These are phyloP conservation scores for Anguilla marmorata DNA, from an alignment of 2,797 vertebrate genomes.

Conservation along the genomic window DNA sequence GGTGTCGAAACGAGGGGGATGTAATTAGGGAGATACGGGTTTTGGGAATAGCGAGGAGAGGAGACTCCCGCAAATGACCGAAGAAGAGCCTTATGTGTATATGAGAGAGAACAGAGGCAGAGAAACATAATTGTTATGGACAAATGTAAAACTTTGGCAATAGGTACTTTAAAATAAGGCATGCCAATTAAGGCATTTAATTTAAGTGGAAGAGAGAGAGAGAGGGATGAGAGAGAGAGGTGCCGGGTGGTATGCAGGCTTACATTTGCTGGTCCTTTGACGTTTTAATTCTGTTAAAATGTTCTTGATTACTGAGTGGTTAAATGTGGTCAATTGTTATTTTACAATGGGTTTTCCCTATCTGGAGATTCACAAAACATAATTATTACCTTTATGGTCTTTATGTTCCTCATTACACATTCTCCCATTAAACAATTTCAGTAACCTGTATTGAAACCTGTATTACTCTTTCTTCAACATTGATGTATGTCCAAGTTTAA, in stretches of 20 bases:
- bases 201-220: neutral
- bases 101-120: neutral
- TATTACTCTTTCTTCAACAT: neutral
- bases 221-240: neutral
- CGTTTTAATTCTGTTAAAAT: conserved; percentile 5
- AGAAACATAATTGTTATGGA: neutral
- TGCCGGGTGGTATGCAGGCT: neutral
- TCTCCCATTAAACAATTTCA: neutral
- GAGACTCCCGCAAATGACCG: neutral
- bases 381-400: neutral
- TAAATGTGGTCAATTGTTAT: neutral
- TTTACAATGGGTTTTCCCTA: neutral
- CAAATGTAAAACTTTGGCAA: neutral
- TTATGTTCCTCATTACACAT: neutral
- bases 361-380: neutral
- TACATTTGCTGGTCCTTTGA: neutral
- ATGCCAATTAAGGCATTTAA: neutral
- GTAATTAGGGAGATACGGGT: neutral
- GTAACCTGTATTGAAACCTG: neutral
- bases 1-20: neutral
- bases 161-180: neutral
- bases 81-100: neutral
- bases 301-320: neutral
- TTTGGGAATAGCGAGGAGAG: neutral
- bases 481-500: neutral